Base-by-base conservation (phyloP, 2,888 invertebrate species). In the Pristionchus entomophagus region DNA sequence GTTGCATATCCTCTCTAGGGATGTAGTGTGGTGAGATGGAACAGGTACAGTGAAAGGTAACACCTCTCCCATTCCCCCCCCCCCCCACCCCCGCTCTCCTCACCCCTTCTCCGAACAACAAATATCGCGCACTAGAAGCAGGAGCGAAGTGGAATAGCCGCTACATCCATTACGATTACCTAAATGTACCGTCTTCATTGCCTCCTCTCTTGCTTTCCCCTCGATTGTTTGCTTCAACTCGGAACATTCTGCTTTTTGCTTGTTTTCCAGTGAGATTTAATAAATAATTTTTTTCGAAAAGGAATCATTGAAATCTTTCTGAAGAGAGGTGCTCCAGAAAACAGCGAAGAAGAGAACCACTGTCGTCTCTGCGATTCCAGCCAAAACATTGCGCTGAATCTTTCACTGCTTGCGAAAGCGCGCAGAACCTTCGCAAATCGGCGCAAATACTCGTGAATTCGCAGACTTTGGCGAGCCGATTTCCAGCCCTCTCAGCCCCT, bases 301-400 rank as follows among this genome's bases (percentile, higher is more conserved):
- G 12, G 6, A 51, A 22, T 17, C 12, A 6, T 51, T 22, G 17
- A 17, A 51, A 4, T 19, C 51, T 51, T 22, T 51, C 51, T 51
- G 22, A 17, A n/a, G n/a, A n/a, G n/a, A n/a, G n/a, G n/a, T n/a
- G n/a, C n/a, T n/a, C n/a, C n/a, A n/a, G n/a, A n/a, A n/a, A n/a
- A n/a, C n/a, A n/a, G n/a, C n/a, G n/a, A n/a, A n/a, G n/a, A n/a
- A n/a, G n/a, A n/a, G n/a, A n/a, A n/a, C n/a, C n/a, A 45, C 12
- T 12, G 62, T 62, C 62, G 19, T 62, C 17, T 32, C 32, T 17
- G 29, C 62, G 29, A 29, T 26, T 29, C 62, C 19, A 62, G 62
- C 32, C 62, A 62, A 62, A 62, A 62, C 62, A 62, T 17, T 62
- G n/a, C n/a, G 62, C 62, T 62, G 62, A 62, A 62, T 62, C 62